These are phyloP conservation scores for Anisognathus igniventris DNA, from an alignment of 2,797 vertebrate species.

Conservation along the genomic window DNA sequence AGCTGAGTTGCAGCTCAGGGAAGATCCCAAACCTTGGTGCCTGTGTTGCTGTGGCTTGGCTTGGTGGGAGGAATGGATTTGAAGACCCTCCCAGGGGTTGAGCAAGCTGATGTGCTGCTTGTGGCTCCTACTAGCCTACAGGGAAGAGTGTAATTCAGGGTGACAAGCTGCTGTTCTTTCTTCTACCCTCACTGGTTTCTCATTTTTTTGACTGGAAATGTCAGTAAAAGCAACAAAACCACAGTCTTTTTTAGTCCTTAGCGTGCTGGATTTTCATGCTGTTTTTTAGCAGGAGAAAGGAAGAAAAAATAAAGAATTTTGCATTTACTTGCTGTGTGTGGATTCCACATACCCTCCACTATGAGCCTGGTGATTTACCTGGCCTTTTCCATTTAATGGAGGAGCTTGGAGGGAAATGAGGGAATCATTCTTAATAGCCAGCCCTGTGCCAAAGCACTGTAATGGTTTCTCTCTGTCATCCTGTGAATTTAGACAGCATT, in stretches of 20 bases:
- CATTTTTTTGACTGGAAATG: not conserved
- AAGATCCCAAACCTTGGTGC: not conserved
- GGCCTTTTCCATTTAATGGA: not conserved
- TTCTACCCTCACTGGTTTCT: not conserved
- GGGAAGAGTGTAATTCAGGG: not conserved
- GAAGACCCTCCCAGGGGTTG: not conserved
- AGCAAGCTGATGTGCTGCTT: not conserved
- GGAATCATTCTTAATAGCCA: not conserved
- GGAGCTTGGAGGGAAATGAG: not conserved
- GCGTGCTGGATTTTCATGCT: not conserved
- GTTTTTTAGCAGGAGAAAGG: not conserved
- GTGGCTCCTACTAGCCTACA: not conserved
- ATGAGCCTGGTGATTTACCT: not conserved
- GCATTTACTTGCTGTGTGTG: not conserved
- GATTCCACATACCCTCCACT: not conserved
- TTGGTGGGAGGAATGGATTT: not conserved
- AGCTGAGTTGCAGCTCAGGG: not conserved
- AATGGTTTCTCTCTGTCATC: not conserved
- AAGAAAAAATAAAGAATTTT: not conserved
- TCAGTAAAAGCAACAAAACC: not conserved
- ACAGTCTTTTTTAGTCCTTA: not conserved
- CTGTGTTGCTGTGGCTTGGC: not conserved
- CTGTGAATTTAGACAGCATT: not conserved
- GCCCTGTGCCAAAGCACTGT: not conserved
- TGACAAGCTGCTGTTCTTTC: not conserved